Base-by-base conservation (phyloP, 2,113 vertebrate genomes). In the Pluvialis apricaria region DNA sequence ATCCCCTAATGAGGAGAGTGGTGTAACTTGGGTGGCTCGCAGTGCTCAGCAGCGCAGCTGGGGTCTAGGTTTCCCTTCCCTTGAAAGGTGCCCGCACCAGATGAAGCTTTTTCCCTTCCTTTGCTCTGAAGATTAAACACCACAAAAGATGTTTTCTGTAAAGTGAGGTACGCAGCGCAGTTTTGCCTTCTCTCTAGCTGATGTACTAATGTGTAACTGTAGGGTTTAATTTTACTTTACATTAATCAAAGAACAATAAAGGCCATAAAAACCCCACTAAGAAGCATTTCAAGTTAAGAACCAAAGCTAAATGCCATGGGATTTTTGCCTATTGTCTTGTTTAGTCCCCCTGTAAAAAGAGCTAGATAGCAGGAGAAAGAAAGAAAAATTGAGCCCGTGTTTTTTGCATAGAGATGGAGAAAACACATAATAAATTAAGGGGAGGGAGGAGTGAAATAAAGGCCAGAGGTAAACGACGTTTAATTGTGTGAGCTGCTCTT, bases 401-500 rank as follows among this genome's bases (percentile, higher is more conserved):
- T 97, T 98, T 98, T 98, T 98, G 96, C 98, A 98, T 97, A 97
- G 98, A 97, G 94, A 96, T 97, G 97, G 97, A 97, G 97, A 97
- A 96, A 97, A 97, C 95, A 97, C 95, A 98, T 96, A 98, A 97
- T 99, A 98, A 98, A 98, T 97, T 98, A 98, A 98, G 98, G 97
- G 97, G 98, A 97, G 98, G 94, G 96, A 98, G 96, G 98, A 98
- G 98, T 97, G 96, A 97, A 97, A 98, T 98, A 98, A 98, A 98
- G 99, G 99, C 98, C 98, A 98, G 98, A 97, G 98, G 99, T 98
- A 98, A 98, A 98, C 47, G 94, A 96, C 81, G 97, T 98, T 98
- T 99, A 98, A 98, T 99, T 99, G 99, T 97, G 98, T 96, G 98
- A 98, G 98, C 97, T 97, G 98, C 98, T 98, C 98, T 98, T 97